Evolutionary conservation across 2,888 invertebrate species (phyloP).

Genomic region (Cenopis cana): DNA sequence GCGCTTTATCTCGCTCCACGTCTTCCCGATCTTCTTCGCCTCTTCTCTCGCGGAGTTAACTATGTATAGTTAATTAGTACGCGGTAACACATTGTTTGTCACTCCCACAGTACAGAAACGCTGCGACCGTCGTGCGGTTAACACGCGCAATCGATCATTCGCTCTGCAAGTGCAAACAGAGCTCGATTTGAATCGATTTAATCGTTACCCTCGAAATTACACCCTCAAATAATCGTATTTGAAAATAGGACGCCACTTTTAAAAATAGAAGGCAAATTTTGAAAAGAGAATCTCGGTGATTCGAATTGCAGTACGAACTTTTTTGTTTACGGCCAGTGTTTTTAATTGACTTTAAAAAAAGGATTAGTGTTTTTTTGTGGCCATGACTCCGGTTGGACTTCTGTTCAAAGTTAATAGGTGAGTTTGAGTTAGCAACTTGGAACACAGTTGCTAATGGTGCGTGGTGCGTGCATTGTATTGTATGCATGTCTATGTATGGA

Average conservation of each 20-base stretch:
- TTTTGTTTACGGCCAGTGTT: conserved; percentile 24
- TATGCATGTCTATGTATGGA: conserved; percentile 29
- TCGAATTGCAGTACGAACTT: conserved; percentile 37
- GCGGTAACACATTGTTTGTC: conserved; percentile 75
- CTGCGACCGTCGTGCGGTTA: conserved; percentile 66
- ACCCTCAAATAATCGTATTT: conserved; percentile 1
- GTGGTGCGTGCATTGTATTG: conserved; percentile 17
- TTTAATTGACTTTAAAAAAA: conserved; percentile 14
- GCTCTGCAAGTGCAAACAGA: conserved; percentile 55
- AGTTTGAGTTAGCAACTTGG: conserved; percentile 63
- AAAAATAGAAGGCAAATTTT: conserved; percentile 16
- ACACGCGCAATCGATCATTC: conserved; percentile 68
- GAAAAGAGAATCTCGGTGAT: conserved; percentile 30
- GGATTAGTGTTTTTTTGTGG: conserved; percentile 37
- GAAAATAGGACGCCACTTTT: background rate
- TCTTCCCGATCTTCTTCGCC: no score
- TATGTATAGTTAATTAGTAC: conserved; percentile 66
- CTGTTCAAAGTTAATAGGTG: conserved; percentile 86
- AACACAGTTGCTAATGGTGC: conserved; percentile 23
- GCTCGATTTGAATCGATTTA: conserved; percentile 48
- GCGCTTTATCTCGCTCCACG: no score
- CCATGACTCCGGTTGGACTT: conserved; percentile 86
- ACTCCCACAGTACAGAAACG: conserved; percentile 72
- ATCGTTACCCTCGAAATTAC: conserved; percentile 48
- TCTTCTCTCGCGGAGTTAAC: conserved; percentile 58